Percentiles rank a stretch among this genome's conserved stretches.
phyloP scores from a whole-genome alignment of 2,888 invertebrate species.

The Drosophila multiciliata region DNA sequence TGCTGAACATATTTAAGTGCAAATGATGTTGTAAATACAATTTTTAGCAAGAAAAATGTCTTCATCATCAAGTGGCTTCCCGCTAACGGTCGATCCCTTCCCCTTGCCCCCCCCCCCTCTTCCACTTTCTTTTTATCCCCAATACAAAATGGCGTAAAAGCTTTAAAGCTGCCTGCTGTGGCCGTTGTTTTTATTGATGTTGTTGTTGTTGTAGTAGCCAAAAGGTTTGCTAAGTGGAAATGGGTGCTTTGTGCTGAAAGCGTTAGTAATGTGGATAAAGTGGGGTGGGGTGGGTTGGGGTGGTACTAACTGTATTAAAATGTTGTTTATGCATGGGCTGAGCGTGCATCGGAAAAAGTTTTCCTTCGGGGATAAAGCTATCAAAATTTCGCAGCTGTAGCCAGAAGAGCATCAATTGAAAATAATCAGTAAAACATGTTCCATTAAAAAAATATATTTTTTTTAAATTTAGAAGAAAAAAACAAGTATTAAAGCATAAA shows the following conservation, averaged over 20 bases:
- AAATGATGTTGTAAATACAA: constrained; percentile 79
- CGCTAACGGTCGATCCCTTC: constrained; percentile 31
- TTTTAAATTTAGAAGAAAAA: too few relatives aligned
- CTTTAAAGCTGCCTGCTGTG: constrained; percentile 29
- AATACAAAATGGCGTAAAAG: constrained; percentile 53
- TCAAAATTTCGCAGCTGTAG: background rate
- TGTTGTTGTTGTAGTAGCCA: constrained; percentile 31
- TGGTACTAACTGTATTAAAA: constrained; percentile 24
- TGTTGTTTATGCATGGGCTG: constrained; percentile 36
- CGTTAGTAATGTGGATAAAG: background rate
- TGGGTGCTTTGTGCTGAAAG: constrained; percentile 56
- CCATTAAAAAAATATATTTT: background rate
- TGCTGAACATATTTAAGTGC: constrained; percentile 49
- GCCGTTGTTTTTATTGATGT: constrained; percentile 12
- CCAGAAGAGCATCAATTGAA: background rate
- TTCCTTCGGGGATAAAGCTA: constrained; percentile 7
- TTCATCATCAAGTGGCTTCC: constrained; percentile 70
- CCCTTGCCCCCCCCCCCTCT: background rate
- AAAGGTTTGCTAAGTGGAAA: constrained; percentile 74
- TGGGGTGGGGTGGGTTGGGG: background rate
- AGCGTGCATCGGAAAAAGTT: constrained; percentile 7
- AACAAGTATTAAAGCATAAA: too few relatives aligned
- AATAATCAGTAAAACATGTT: background rate
- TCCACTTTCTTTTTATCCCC: background rate
- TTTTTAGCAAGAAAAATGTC: constrained; percentile 75